phyloP scores from a whole-genome alignment of 30 jellyfish, hydroid and myxozoan genomes.

The Chrysaora quinquecirrha region DNA sequence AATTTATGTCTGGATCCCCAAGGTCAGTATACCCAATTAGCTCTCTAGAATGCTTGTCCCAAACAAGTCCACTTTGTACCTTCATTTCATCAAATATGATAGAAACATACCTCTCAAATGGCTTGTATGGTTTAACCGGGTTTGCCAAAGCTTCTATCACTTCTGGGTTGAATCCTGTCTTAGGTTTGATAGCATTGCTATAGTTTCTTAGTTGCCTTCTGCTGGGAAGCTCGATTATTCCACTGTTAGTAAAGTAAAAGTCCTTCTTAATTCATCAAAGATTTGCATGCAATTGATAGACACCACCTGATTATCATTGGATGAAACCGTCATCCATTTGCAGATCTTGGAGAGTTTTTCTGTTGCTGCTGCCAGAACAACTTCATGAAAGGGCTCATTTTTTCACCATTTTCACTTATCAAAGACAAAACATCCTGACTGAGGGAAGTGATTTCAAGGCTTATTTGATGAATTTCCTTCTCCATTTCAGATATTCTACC shows the following conservation, averaged over 20 bases:
- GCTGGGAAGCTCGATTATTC: conserved; percentile 42
- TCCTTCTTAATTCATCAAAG: conserved; percentile 33
- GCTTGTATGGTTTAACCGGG: not conserved
- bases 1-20: conserved; percentile 24
- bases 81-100: conserved; percentile 53
- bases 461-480: too few relatives aligned
- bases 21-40: conserved; percentile 45
- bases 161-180: conserved; percentile 47
- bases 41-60: conserved; percentile 51
- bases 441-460: not conserved
- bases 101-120: conserved; percentile 29
- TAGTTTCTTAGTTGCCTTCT: conserved; percentile 14
- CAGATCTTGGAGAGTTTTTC: conserved; percentile 14
- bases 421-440: not conserved
- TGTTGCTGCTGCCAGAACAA: conserved; percentile 51
- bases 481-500: too few relatives aligned
- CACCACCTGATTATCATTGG: conserved; percentile 56
- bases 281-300: conserved; percentile 6
- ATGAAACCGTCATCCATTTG: conserved; percentile 46
- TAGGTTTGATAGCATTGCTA: conserved; percentile 30
- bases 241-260: conserved; percentile 11
- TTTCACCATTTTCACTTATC: too few relatives aligned
- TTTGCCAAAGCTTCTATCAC: conserved; percentile 1
- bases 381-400: conserved; percentile 46
- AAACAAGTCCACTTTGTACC: conserved; percentile 48